These are phyloP conservation scores for Mylabris sibirica DNA, from an alignment of 2,888 invertebrate species.

Conservation along the genomic window DNA sequence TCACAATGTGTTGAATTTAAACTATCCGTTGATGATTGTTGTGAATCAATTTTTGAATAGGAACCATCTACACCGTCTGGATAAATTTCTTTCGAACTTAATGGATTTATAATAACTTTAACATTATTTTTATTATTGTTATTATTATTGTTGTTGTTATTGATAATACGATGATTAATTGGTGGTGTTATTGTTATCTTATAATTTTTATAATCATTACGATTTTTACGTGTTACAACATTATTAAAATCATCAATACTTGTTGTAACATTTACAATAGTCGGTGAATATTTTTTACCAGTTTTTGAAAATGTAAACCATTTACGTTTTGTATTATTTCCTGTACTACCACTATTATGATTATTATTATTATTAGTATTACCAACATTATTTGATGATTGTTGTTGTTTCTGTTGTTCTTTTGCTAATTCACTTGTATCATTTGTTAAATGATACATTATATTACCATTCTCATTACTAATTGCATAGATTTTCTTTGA, in stretches of 20 bases:
- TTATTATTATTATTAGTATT: not conserved
- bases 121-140: slow-evolving; percentile 53
- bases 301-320: slow-evolving; percentile 59
- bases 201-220: slow-evolving; percentile 57
- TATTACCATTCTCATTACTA: slow-evolving; percentile 81
- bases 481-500: slow-evolving; percentile 78
- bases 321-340: slow-evolving; percentile 49
- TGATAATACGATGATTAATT: slow-evolving; percentile 38
- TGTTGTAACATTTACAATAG: slow-evolving; percentile 57
- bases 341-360: not conserved
- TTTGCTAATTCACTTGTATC: not conserved
- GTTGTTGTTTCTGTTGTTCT: slow-evolving; percentile 4
- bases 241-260: slow-evolving; percentile 57
- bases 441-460: slow-evolving; percentile 69
- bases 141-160: slow-evolving; percentile 26
- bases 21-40: slow-evolving; percentile 56
- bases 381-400: not conserved
- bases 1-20: slow-evolving; percentile 51
- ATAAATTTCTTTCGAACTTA: slow-evolving; percentile 60
- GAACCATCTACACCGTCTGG: slow-evolving; percentile 58
- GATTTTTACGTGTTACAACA: slow-evolving; percentile 57
- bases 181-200: slow-evolving; percentile 26
- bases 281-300: slow-evolving; percentile 51
- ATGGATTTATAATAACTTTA: slow-evolving; percentile 60
- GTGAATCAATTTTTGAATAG: slow-evolving; percentile 54